Conservation (phyloP, 2,888 invertebrate genomes). For the Eilema caniola region DNA sequence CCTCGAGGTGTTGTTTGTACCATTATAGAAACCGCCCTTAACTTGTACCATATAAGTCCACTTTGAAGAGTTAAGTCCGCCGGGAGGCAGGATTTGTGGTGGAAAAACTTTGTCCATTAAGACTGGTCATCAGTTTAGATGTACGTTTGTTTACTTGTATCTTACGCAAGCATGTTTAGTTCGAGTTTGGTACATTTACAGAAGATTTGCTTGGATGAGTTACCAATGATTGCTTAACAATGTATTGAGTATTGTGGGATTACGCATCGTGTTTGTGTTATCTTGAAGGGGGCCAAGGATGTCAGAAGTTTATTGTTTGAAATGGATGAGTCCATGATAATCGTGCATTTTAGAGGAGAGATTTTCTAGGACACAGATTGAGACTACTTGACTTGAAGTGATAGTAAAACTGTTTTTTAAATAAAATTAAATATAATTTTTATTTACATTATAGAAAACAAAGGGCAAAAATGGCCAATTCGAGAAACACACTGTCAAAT, state of each 20-base stretch:
- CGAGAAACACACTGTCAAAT: too few species aligned
- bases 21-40: conserved; percentile 21
- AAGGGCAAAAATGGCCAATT: too few species aligned
- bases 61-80: conserved; percentile 55
- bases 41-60: conserved; percentile 47
- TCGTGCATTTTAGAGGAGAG: neutral
- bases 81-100: conserved; percentile 71
- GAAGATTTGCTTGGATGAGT: neutral
- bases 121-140: conserved; percentile 63
- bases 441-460: too few species aligned
- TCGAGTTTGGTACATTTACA: conserved; percentile 6
- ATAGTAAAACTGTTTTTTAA: too few species aligned
- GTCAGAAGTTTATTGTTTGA: neutral
- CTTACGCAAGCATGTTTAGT: conserved; percentile 19
- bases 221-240: neutral
- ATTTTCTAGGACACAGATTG: neutral
- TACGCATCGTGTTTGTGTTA: neutral
- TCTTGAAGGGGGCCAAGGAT: neutral
- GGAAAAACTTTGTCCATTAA: conserved; percentile 80
- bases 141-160: conserved; percentile 48
- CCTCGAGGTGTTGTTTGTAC: conserved; percentile 10
- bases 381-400: too few species aligned
- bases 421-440: too few species aligned
- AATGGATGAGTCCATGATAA: neutral
- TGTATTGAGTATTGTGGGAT: neutral